Evolutionary conservation across 2,113 vertebrate genomes (phyloP).

Genomic region (Corvus moneduloides): DNA sequence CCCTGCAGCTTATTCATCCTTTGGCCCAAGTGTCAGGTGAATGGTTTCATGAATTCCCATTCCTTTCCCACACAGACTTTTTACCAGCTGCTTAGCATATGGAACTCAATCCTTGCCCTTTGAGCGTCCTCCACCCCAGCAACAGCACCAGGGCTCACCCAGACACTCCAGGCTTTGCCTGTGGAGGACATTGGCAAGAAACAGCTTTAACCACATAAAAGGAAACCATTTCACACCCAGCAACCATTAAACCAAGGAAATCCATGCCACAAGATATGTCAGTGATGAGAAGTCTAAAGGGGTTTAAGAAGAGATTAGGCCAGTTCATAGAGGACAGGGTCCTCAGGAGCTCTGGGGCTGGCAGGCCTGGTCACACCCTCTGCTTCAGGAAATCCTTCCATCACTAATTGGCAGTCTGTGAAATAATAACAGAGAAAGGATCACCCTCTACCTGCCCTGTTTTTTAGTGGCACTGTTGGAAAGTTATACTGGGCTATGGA

Average conservation of each 20-base stretch:
- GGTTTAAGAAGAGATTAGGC: neutral
- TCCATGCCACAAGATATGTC: neutral
- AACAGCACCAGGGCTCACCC: fast-evolving
- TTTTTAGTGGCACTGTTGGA: neutral
- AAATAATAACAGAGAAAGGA: neutral
- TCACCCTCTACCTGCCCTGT: neutral
- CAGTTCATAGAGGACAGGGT: neutral
- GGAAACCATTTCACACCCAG: neutral
- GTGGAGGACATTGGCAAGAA: neutral
- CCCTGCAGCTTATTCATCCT: neutral
- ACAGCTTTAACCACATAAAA: neutral
- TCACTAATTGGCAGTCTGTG: neutral
- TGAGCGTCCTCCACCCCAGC: neutral
- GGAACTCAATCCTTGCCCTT: neutral
- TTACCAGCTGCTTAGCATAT: neutral
- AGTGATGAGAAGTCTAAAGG: neutral
- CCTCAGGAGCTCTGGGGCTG: neutral
- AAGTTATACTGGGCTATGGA: neutral
- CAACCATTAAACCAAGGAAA: neutral
- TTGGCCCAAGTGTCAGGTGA: neutral
- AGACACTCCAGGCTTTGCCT: neutral
- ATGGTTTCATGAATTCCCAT: neutral
- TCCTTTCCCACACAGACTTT: neutral
- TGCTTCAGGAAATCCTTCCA: neutral
- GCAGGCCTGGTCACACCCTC: neutral